phyloP scores from a whole-genome alignment of 1,140 invertebrate genomes.

The Drosophila virilis region DNA sequence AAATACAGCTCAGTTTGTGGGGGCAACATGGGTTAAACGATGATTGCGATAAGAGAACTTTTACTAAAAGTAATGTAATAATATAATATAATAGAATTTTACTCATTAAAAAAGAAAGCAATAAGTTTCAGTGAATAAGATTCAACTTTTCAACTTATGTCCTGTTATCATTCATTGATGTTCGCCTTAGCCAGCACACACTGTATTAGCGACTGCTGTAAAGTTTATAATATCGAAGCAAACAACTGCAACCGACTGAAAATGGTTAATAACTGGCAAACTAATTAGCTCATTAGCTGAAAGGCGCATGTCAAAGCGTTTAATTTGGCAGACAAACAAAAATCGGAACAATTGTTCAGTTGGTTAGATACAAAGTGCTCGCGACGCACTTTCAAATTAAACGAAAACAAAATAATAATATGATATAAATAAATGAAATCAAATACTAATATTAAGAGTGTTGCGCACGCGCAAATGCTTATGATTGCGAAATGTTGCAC shows the following conservation, averaged over 20 bases:
- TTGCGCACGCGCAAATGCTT: constrained; percentile 68
- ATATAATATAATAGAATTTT: no score
- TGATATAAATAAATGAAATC: constrained; percentile 22
- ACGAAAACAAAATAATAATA: constrained; percentile 39
- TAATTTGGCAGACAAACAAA: constrained; percentile 34
- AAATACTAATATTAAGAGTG: constrained; percentile 26
- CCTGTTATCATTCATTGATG: no score
- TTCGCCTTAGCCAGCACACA: neutral
- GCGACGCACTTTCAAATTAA: no score
- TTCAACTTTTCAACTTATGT: neutral
- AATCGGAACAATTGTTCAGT: constrained; percentile 45
- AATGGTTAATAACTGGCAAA: constrained; percentile 16
- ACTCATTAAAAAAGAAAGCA: no score
- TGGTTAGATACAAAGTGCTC: no score
- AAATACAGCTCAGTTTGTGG: neutral
- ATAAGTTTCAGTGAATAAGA: neutral
- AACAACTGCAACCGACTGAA: constrained; percentile 10
- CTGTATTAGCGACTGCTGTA: neutral
- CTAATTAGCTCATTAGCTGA: constrained; percentile 43
- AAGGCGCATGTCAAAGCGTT: constrained; percentile 16
- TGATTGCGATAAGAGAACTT: no score
- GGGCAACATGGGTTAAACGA: no score
- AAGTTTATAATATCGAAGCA: constrained; percentile 13
- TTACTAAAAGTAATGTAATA: no score
- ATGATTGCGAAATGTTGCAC: constrained; percentile 48